A percentile compares a stretch with the other conserved stretches of the same genome.
Evolutionary conservation across 2,113 vertebrate genomes (phyloP).

Genomic region (Mobula birostris): DNA sequence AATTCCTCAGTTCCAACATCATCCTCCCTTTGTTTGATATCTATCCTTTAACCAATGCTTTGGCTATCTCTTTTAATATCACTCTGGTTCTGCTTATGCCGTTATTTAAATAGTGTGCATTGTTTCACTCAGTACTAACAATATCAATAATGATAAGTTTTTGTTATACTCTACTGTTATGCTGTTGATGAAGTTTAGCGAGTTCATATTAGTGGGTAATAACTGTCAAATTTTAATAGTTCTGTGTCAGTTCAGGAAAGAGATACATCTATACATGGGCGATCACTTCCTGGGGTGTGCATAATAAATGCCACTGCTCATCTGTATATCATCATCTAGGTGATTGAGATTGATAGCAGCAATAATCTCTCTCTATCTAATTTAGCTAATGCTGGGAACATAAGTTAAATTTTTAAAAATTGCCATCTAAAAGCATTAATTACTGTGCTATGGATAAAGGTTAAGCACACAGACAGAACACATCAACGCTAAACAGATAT

Average conservation of each 20-base stretch:
- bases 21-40: background rate
- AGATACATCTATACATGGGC: background rate
- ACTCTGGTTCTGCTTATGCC: background rate
- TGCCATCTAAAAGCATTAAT: background rate
- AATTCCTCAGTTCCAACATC: background rate
- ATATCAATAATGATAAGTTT: background rate
- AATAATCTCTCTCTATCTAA: background rate
- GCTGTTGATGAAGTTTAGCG: background rate
- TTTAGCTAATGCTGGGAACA: background rate
- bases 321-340: background rate
- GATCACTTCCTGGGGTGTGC: background rate
- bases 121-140: background rate
- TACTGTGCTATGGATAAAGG: background rate
- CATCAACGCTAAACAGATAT: background rate
- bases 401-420: background rate
- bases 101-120: background rate
- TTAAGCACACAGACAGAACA: background rate
- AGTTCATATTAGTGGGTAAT: background rate
- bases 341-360: constrained; percentile 5
- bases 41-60: background rate
- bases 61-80: background rate
- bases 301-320: background rate
- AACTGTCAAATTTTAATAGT: background rate
- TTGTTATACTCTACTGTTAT: background rate
- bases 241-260: background rate